phyloP scores from a whole-genome alignment of 2,888 invertebrate genomes.

The Syrista parreyssii region DNA sequence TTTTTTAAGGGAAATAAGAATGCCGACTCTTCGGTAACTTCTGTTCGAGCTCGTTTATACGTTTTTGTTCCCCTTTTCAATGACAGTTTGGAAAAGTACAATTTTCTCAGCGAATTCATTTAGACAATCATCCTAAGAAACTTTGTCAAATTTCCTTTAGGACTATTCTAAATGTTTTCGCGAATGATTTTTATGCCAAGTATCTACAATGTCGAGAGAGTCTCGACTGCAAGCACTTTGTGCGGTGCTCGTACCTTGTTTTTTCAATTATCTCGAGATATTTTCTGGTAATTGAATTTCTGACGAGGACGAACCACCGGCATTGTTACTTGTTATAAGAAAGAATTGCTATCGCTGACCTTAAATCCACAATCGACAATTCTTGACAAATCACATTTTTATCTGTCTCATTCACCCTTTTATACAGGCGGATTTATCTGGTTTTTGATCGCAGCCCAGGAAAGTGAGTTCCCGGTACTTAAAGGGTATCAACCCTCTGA shows the following conservation, averaged over 20 bases:
- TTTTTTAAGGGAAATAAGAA: not conserved
- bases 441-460: not conserved
- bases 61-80: not conserved
- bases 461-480: not conserved
- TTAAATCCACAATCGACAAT: not conserved
- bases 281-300: not conserved
- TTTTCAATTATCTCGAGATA: not conserved
- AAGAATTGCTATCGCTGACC: not conserved
- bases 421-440: not conserved
- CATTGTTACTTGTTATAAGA: not conserved
- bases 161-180: not conserved
- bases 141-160: not conserved
- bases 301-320: not conserved
- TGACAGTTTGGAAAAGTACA: not conserved
- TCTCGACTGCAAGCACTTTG: not conserved
- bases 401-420: not conserved
- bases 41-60: not conserved
- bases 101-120: not conserved
- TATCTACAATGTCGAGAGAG: not conserved
- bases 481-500: not conserved
- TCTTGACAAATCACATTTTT: not conserved
- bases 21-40: not conserved
- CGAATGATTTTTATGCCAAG: not conserved
- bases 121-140: not conserved
- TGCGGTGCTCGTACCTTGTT: not conserved